These are phyloP conservation scores for Falco novaeseelandiae DNA, from an alignment of 2,797 vertebrate species.

Conservation along the genomic window DNA sequence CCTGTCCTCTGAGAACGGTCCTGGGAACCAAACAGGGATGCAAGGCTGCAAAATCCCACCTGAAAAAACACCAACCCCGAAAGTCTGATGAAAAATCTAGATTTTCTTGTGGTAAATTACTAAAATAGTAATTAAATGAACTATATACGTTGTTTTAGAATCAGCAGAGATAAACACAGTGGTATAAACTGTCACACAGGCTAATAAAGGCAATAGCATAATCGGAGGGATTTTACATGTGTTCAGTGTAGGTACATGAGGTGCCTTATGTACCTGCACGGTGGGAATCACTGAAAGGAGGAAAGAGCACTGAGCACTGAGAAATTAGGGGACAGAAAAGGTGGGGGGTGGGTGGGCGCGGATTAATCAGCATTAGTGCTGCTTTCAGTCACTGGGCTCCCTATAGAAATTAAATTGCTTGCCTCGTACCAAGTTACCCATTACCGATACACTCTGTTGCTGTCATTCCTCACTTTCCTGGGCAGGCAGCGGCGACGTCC, in stretches of 20 bases:
- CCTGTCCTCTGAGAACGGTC: constrained; percentile 70
- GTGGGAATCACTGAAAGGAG: not conserved
- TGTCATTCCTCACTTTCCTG: not conserved
- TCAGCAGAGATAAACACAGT: not conserved
- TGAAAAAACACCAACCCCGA: constrained; percentile 25
- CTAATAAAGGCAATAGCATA: not conserved
- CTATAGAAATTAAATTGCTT: constrained; percentile 4
- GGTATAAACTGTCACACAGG: not conserved
- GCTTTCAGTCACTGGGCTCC: not conserved
- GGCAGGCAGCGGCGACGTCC: not conserved
- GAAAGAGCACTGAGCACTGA: fast-evolving
- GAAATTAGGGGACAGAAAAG: not conserved
- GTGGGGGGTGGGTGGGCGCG: not conserved
- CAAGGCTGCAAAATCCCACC: constrained; percentile 72
- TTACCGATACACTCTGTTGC: not conserved
- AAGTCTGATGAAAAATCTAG: constrained; percentile 59
- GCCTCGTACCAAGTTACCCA: not conserved
- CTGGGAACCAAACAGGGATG: constrained; percentile 76
- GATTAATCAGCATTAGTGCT: constrained; percentile 30
- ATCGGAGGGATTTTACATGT: not conserved
- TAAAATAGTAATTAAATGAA: not conserved
- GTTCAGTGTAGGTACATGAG: not conserved
- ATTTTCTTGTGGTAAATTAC: not conserved
- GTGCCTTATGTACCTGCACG: too few relatives aligned
- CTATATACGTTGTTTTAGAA: not conserved